Base-by-base conservation (phyloP, 2,888 invertebrate species). In the Diarsia dahlii region DNA sequence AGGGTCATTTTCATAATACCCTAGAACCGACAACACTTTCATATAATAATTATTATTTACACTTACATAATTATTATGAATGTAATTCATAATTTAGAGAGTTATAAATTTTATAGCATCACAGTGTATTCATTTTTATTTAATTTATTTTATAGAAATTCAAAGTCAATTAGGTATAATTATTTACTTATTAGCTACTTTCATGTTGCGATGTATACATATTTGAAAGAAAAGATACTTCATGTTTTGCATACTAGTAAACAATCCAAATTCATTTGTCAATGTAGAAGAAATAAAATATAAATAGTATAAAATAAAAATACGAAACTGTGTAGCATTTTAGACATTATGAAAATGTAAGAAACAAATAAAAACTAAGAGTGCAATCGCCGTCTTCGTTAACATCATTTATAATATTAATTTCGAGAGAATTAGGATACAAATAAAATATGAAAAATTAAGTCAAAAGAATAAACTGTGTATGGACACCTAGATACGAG, bases 91-190 rank as follows among this genome's bases (percentile, higher is more conserved):
- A 89, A 84, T 84, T 80, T 85, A 88, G 82, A 84, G 82, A 88
- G 79, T 89, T 81, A 88, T 88, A 90, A 88, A 88, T 92, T 93
- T 93, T 87, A 93, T 95, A 96, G 95, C 95, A 96, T 96, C 96
- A 96, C 96, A 96, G 96, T 95, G 95, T 94, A 95, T 95, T 95
- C 92, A 92, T 93, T 89, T 90, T 90, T 71, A 87, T 77, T 88
- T 86, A 80, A 82, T 50, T 77, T 77, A 78, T 80, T 77, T 84
- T 71, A 82, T 84, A 84, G 81, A 83, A 86, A 84, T 86, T 83
- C 70, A 84, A 78, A 80, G 66, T 87, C 71, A 76, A 70, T 75
- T 80, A n/a, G n/a, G n/a, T n/a, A 74, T 46, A 84, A 80, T 76
- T 68, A 80, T 66, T 75, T 83, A 70, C 78, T 81, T 78, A 87